A percentile compares a stretch with the other conserved stretches of the same genome.
phyloP scores from a whole-genome alignment of 2,797 vertebrate species.

The Cossypha caffra region DNA sequence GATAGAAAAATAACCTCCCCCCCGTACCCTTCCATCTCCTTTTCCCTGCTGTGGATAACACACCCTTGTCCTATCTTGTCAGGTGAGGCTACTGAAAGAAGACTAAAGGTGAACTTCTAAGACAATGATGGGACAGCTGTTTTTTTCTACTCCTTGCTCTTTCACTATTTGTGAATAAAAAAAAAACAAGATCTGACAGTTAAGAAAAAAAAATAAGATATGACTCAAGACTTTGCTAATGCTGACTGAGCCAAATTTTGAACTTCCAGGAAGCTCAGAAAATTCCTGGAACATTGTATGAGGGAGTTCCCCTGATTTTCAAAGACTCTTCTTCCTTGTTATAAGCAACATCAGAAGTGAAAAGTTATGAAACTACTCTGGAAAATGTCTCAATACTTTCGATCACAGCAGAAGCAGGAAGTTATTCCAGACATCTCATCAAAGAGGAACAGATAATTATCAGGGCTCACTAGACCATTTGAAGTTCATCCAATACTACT shows the following conservation, averaged over 20 bases:
- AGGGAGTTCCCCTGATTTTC: conserved; percentile 33
- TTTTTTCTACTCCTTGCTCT: background rate
- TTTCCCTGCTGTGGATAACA: background rate
- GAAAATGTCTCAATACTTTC: conserved; percentile 28
- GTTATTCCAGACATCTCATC: background rate
- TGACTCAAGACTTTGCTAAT: background rate
- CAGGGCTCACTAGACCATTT: conserved; percentile 3
- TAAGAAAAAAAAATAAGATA: background rate
- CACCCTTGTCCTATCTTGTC: background rate
- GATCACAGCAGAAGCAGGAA: background rate
- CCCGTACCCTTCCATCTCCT: background rate
- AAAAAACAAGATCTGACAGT: background rate
- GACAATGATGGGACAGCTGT: background rate
- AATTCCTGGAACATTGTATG: background rate
- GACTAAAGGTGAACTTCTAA: background rate
- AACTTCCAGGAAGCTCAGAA: conserved; percentile 34
- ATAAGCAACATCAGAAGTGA: background rate
- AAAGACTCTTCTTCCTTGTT: conserved; percentile 8
- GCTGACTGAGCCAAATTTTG: background rate
- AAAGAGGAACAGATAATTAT: conserved; percentile 42
- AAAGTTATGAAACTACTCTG: background rate
- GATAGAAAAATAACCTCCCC: background rate
- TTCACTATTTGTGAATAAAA: background rate
- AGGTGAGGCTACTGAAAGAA: background rate
- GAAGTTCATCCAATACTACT: conserved; percentile 19